phyloP scores from a whole-genome alignment of 2,113 vertebrate genomes.

The Python bivittatus region DNA sequence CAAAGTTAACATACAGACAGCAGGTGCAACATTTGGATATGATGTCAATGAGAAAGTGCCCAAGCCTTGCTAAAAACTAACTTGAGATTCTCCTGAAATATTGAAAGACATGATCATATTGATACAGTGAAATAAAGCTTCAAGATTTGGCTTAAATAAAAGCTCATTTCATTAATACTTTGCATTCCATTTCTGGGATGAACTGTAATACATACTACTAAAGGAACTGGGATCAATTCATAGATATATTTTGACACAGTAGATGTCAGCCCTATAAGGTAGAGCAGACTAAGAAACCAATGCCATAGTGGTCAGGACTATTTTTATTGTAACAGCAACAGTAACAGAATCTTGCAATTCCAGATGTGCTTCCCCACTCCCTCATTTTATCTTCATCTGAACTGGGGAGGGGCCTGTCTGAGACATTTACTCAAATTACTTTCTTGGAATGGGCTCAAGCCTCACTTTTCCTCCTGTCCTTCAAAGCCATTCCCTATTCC shows the following conservation, averaged over 20 bases:
- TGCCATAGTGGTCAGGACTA: background rate
- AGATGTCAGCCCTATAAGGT: background rate
- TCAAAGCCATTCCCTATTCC: background rate
- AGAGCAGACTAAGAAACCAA: background rate
- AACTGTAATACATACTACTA: background rate
- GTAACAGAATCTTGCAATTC: background rate
- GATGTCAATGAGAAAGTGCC: conserved; percentile 1
- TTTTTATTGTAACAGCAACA: background rate
- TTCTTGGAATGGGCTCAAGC: background rate
- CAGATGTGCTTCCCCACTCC: background rate
- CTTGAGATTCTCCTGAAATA: background rate
- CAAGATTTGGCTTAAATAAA: background rate
- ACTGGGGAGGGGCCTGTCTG: background rate
- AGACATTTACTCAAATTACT: background rate
- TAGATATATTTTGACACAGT: background rate
- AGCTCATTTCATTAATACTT: background rate
- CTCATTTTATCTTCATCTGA: background rate
- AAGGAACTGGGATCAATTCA: background rate
- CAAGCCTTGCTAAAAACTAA: background rate
- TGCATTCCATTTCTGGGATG: background rate
- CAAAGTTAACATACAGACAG: conserved; percentile 23
- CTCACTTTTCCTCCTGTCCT: background rate
- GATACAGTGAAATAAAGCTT: background rate
- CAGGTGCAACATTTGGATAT: conserved; percentile 26
- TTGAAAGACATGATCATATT: background rate